Base-by-base conservation (phyloP, 2,797 vertebrate genomes). In the Mionectes olivaceus region DNA sequence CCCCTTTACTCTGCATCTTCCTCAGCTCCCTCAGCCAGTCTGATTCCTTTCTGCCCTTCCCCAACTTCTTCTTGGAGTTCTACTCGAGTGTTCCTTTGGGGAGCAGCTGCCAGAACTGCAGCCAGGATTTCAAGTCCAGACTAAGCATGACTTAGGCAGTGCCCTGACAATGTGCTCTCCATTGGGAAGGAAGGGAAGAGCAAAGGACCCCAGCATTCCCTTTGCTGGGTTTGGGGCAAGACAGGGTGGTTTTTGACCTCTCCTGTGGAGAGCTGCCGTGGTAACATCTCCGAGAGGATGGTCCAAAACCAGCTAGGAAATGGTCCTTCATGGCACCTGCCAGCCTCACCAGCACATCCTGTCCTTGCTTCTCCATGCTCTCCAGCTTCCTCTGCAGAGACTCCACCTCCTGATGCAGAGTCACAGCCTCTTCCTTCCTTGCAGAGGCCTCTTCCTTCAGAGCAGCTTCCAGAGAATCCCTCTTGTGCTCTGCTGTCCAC, bases 321-420 rank as follows among this genome's bases (percentile, higher is more conserved):
- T 3, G 12, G 30, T 47, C n/a, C 41, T n/a, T 76, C 7, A 9
- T 2, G 16, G 56, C 33, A 46, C 37, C 83, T 87, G 13, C 27
- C 47, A 69, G 52, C 32, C 91, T 96, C 90, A 98, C 97, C 97
- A 96, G 92, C 44, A 93, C 71, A 65, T 97, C 97, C 74, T 55
- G 78, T 50, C 78, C 94, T n/a, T 97, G 97, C 35, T 95, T 77
- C 79, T 97, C 96, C 19, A 92, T 49, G 60, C 50, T 95, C 68
- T 75, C 70, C 1, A 98, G 90, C 28, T 71, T 93, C 52, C 73
- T 94, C 94, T 96, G 91, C 83, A 98, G 95, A 71, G 94, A 93
- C 2, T 60, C n/a, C 92, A 97, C 56, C 52, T 95, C 96, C 35
- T 93, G 94, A 23, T 13, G 94, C 21, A 98, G 87, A 43, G 80